Evolutionary conservation across 2,888 invertebrate species (phyloP), one percentile per base, ranked within the genome.

Genomic region (Xanthorhoe spadicearia): DNA sequence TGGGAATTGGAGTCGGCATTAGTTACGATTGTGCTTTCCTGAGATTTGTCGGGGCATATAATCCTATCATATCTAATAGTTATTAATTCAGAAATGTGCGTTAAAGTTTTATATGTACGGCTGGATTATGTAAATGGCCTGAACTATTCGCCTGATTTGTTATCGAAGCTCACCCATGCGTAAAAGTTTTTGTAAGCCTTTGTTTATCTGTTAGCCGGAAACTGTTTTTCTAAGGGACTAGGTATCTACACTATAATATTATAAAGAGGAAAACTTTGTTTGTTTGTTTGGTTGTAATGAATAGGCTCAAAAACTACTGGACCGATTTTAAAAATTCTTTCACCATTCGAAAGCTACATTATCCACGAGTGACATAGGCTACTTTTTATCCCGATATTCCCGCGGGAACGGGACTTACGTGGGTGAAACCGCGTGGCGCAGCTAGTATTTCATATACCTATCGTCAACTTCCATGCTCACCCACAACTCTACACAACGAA

Each of bases 401-500:
- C n/a, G n/a, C n/a, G n/a, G n/a, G n/a, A n/a, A n/a, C n/a, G n/a
- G n/a, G n/a, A n/a, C n/a, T n/a, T n/a, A n/a, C n/a, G n/a, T n/a
- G n/a, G n/a, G n/a, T n/a, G n/a, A n/a, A n/a, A n/a, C n/a, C n/a
- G n/a, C n/a, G n/a, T n/a, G n/a, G n/a, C n/a, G n/a, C n/a, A n/a
- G n/a, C n/a, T n/a, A n/a, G n/a, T n/a, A 46, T 46, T 46, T 46
- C 46, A 17, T 17, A 23, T 17, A 17, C 5, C 4, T 48, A 17
- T 48, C 17, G 15, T 17, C 50, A 59, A 51, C 51, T 50, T 59
- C 38, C 51, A 51, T 54, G 38, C 56, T 74, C 77, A 72, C 70
- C 68, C 68, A 50, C 68, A 50, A 5, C 66, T 32, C 61, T 32
- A 9, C 71, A 57, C 59, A n/a, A 6, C 69, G 67, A 67, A 74